A percentile compares a stretch with the other conserved stretches of the same genome.
These are phyloP conservation scores for Xestia rhomboidea DNA, from an alignment of 2,888 invertebrate genomes.

Conservation along the genomic window DNA sequence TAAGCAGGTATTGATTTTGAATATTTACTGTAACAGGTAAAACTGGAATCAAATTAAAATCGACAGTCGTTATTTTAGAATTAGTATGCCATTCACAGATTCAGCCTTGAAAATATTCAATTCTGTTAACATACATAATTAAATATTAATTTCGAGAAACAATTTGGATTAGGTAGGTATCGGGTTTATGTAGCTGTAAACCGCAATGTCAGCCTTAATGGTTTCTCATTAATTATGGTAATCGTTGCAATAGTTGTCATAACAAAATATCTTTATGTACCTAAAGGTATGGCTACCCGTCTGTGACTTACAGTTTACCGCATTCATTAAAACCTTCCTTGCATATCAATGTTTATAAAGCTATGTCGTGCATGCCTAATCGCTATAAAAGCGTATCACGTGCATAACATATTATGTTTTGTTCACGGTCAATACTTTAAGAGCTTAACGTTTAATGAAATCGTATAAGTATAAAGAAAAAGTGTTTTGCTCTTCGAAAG, in stretches of 20 bases:
- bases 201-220: conserved; percentile 16
- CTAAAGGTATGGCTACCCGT: background rate
- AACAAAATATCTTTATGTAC: background rate
- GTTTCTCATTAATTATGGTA: conserved; percentile 36
- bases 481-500: conserved; percentile 24
- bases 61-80: conserved; percentile 11
- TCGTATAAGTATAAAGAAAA: conserved; percentile 15
- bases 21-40: conserved; percentile 28
- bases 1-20: background rate
- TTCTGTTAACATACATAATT: conserved; percentile 11
- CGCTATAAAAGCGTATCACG: conserved; percentile 4
- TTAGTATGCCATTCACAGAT: conserved; percentile 36
- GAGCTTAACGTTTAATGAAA: conserved; percentile 8
- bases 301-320: conserved; percentile 7
- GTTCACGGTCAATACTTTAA: conserved; percentile 18
- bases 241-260: conserved; percentile 14
- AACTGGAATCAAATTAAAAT: conserved; percentile 31
- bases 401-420: conserved; percentile 1
- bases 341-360: conserved; percentile 22
- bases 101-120: conserved; percentile 51
- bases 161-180: conserved; percentile 18
- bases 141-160: conserved; percentile 27
- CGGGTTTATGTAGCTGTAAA: background rate
- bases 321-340: conserved; percentile 23
- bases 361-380: conserved; percentile 28